Percentiles rank a stretch among this genome's conserved stretches.
phyloP scores from a whole-genome alignment of 1,140 invertebrate species.

The Drosophila navojoa region DNA sequence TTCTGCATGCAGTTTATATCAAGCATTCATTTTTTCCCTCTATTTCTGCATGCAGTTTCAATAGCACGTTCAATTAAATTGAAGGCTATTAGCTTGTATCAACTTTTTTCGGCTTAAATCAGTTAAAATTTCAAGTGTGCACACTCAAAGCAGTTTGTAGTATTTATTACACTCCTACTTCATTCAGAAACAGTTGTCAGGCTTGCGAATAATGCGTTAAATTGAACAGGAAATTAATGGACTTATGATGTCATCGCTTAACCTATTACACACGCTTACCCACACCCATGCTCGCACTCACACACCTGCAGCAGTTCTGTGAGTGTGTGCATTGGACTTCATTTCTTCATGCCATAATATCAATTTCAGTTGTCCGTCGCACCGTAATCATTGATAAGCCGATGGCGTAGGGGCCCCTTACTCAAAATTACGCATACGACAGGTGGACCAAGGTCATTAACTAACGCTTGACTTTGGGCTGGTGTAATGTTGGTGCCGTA shows the following conservation, averaged over 20 bases:
- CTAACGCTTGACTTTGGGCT: constrained; percentile 56
- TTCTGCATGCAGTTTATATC: no score
- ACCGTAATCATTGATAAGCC: constrained; percentile 47
- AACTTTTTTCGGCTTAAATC: neutral
- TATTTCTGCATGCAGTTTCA: no score
- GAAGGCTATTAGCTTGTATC: no score
- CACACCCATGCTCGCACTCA: neutral
- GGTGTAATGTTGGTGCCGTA: constrained; percentile 41
- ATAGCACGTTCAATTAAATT: no score
- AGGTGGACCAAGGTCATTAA: constrained; percentile 80
- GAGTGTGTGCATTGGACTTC: constrained; percentile 3
- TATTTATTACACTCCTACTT: neutral
- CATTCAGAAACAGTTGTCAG: constrained; percentile 35
- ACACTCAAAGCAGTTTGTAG: neutral
- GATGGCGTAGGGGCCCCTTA: constrained; percentile 11
- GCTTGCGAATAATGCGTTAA: constrained; percentile 8
- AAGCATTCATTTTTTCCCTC: no score
- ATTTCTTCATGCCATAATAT: constrained; percentile 30
- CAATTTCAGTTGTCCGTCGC: constrained; percentile 17
- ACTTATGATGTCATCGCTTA: constrained; percentile 66
- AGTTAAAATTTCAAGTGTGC: neutral
- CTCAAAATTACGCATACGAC: constrained; percentile 67
- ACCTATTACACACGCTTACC: constrained; percentile 17
- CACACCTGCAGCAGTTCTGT: neutral
- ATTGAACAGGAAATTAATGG: constrained; percentile 15